Conservation (phyloP, 2,888 invertebrate genomes). For the Tenthredo mesomela region DNA sequence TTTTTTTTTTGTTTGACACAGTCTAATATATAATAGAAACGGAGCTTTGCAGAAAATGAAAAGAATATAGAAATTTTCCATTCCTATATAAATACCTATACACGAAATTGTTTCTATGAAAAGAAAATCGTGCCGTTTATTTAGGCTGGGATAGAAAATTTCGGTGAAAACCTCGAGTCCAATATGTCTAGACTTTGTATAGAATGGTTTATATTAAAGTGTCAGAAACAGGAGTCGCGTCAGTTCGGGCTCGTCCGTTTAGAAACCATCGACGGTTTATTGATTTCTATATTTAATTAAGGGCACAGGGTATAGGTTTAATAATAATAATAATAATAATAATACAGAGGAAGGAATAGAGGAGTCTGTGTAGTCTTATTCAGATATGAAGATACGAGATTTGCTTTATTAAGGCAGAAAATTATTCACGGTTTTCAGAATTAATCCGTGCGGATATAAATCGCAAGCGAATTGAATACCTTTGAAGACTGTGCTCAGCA, state of each 20-base stretch:
- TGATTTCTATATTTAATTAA: not conserved
- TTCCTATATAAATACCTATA: too few relatives aligned
- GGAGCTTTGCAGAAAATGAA: too few relatives aligned
- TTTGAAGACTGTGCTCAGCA: not conserved
- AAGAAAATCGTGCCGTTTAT: not conserved
- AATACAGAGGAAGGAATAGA: not conserved
- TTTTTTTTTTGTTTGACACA: too few relatives aligned
- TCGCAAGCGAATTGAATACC: not conserved
- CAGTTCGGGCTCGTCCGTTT: not conserved
- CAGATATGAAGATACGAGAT: not conserved
- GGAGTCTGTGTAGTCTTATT: not conserved
- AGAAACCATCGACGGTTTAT: not conserved
- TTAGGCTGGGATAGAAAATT: not conserved
- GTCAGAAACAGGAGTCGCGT: not conserved
- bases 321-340: not conserved
- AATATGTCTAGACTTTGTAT: not conserved
- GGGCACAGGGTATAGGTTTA: not conserved
- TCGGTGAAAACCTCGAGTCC: not conserved
- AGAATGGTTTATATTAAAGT: not conserved
- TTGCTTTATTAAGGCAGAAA: not conserved
- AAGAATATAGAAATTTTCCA: too few relatives aligned
- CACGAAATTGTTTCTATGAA: not conserved
- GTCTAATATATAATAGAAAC: too few relatives aligned
- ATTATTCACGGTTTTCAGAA: not conserved
- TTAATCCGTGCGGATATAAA: not conserved